phyloP scores from a whole-genome alignment of 2,113 vertebrate species.

The Podarcis raffonei region DNA sequence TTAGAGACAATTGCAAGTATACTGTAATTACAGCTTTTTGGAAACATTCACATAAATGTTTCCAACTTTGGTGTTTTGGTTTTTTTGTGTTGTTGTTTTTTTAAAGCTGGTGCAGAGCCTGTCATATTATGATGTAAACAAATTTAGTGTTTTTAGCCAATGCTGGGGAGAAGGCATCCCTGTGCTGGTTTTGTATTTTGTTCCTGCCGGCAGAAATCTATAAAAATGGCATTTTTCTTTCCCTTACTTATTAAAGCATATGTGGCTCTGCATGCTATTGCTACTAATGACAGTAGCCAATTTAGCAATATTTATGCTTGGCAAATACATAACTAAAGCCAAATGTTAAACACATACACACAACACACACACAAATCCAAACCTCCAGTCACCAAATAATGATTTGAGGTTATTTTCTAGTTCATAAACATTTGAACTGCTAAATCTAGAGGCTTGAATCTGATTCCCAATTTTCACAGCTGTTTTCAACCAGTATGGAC shows the following conservation, averaged over 20 bases:
- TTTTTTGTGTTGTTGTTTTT: not conserved
- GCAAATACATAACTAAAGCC: not conserved
- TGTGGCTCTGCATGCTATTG: not conserved
- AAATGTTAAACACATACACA: not conserved
- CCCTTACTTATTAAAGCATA: not conserved
- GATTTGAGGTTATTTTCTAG: not conserved
- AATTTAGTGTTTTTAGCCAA: not conserved
- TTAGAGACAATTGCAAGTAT: not conserved
- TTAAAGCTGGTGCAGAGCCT: rapidly evolving
- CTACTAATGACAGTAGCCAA: not conserved
- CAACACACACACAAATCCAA: not conserved
- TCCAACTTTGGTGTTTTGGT: rapidly evolving
- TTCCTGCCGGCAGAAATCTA: not conserved
- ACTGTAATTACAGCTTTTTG: rapidly evolving
- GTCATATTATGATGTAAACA: not conserved
- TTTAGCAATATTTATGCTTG: not conserved
- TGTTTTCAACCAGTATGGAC: not conserved
- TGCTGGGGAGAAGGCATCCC: not conserved
- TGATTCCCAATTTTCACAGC: not conserved
- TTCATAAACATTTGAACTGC: not conserved
- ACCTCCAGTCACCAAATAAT: not conserved
- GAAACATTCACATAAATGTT: not conserved
- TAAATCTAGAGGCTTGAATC: not conserved
- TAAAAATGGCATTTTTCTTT: not conserved
- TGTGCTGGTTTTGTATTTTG: not conserved